Evolutionary conservation across 2,113 vertebrate genomes (phyloP), one percentile per base, ranked within the genome.

Genomic region (Sander lucioperca): DNA sequence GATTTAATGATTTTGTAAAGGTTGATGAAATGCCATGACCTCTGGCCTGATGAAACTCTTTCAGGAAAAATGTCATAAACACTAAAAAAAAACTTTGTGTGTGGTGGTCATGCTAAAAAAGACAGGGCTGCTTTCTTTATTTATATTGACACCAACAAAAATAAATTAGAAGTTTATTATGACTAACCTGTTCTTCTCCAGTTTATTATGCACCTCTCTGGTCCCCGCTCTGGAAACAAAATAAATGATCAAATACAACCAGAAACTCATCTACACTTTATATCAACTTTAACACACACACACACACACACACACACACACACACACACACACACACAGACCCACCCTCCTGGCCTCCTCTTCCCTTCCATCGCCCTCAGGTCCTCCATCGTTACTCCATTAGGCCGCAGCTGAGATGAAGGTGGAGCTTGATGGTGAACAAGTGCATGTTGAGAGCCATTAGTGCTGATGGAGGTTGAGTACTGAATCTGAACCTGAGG

Each of bases 121-220:
- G 61, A 65, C 15, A 43, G 9, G 16, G 53, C n/a, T 36, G 48
- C 30, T 53, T 57, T 30, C 23, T 12, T 70, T 54, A 30, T 36
- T 63, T 58, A 14, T 16, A 14, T 50, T 67, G 27, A 67, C 12
- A 59, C 6, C 4, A 72, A 57, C 27, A 15, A 54, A 43, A 71
- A 51, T 33, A 66, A 66, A 61, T 6, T 5, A 48, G 61, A 48
- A 8, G n/a, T 79, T 73, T 21, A 68, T 58, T 25, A 78, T 83
- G 84, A 97, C 97, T 92, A 88, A 99, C 98, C 98, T 98, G 96
- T 99, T 98, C 94, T 99, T 99, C 94, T 99, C 98, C 95, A 99
- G 94, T 93, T 99, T 99, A 95, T 99, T 99, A 93, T 99, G 98
- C 89, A 99, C 98, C 95, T 99, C 98, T 96, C 98, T 96, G 89